phyloP scores from a whole-genome alignment of 2,888 invertebrate genomes.

The Agrotis puta region DNA sequence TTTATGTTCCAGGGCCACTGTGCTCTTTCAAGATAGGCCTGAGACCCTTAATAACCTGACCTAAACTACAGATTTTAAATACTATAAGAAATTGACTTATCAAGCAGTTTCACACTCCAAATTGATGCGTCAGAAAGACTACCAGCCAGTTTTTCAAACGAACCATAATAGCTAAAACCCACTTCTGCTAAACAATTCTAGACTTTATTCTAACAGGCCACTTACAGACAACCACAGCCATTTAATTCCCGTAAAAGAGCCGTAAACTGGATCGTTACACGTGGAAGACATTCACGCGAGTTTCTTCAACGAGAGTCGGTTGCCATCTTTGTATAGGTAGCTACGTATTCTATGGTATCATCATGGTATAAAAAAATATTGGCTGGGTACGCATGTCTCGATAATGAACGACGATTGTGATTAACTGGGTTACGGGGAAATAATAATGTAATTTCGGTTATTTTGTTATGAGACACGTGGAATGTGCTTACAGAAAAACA shows the following conservation, averaged over 20 bases:
- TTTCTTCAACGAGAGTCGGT: constrained; percentile 16
- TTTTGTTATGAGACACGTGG: not conserved
- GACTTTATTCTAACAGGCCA: constrained; percentile 22
- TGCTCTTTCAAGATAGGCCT: no score
- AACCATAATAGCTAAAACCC: no score
- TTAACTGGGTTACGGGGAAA: not conserved
- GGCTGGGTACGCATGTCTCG: constrained; percentile 3
- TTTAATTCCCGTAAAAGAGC: constrained; percentile 49
- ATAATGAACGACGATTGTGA: not conserved
- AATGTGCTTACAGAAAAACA: no score
- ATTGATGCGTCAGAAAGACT: not conserved
- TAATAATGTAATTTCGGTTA: not conserved
- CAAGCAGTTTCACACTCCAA: not conserved
- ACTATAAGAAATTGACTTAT: not conserved
- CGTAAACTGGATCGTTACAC: constrained; percentile 54
- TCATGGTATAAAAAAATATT: not conserved
- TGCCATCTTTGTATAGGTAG: no score
- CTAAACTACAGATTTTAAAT: not conserved
- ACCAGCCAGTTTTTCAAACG: not conserved
- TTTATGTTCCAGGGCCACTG: no score
- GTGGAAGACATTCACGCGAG: constrained; percentile 36
- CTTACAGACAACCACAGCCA: constrained; percentile 9
- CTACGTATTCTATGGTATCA: not conserved
- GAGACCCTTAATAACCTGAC: not conserved
- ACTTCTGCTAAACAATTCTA: not conserved